A percentile compares a stretch with the other conserved stretches of the same genome.
These are phyloP conservation scores for Anoura caudifer DNA, from an alignment of 2,113 vertebrate genomes.

Conservation along the genomic window DNA sequence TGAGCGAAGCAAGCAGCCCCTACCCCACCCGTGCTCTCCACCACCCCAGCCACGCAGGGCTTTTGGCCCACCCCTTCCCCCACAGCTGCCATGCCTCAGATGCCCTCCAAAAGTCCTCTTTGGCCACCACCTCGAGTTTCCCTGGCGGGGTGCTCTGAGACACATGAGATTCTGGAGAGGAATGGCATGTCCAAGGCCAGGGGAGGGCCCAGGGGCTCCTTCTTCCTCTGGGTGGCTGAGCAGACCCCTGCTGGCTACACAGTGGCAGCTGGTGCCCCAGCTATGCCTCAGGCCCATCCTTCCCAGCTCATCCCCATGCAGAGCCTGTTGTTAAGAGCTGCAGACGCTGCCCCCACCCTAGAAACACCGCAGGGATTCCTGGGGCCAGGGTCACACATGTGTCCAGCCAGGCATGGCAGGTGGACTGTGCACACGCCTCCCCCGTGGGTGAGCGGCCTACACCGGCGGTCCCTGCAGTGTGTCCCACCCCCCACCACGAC, in stretches of 20 bases:
- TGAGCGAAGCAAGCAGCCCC: neutral
- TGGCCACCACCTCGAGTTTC: neutral
- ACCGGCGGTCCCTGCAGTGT: neutral
- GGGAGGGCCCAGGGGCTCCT: neutral
- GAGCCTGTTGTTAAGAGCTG: neutral
- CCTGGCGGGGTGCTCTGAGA: neutral
- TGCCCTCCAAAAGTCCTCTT: neutral
- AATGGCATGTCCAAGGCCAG: too few relatives aligned
- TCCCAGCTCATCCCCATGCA: accelerated
- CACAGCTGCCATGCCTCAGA: too few relatives aligned
- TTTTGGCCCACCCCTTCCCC: neutral
- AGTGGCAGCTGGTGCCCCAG: neutral
- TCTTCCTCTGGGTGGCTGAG: neutral
- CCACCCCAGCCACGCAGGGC: neutral
- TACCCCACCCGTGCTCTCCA: accelerated
- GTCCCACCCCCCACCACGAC: too few relatives aligned
- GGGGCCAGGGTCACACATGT: neutral
- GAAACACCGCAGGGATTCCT: neutral
- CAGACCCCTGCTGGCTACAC: too few relatives aligned
- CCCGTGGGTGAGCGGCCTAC: neutral
- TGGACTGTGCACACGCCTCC: accelerated
- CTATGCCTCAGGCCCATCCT: neutral
- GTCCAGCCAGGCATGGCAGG: neutral
- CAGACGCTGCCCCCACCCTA: neutral
- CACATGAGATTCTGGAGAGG: neutral